Base-by-base conservation (phyloP, 2,888 invertebrate genomes). In the Melangyna quadrimaculata region DNA sequence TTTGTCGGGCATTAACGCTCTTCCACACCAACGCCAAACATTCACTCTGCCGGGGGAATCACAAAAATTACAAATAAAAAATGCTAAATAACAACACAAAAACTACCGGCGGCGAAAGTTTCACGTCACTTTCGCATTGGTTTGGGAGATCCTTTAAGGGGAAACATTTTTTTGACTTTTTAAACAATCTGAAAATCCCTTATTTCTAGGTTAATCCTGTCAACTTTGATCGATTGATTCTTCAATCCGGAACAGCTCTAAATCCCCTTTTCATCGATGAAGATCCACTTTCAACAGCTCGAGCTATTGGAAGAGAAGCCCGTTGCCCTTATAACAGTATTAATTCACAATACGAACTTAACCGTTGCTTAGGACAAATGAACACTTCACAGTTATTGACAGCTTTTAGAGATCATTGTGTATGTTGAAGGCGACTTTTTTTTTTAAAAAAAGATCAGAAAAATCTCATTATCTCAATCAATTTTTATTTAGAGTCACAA, bases 191-290 rank as follows among this genome's bases (percentile, higher is more conserved):
- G n/a, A n/a, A n/a, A n/a, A n/a, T n/a, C n/a, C n/a, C n/a, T 19
- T 29, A 3, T 51, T 65, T 55, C 9, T 29, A 87, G 87, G 71
- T 87, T 1, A 74, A 59, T 0, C 59, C 78, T 9, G 17, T 63
- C 8, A 67, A 94, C 27, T 94, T 94, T 87, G 92, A 93, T 71
- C 90, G 92, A 78, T 91, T 93, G 8, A 94, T 94, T 67, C 89
- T 93, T 7, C 93, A 94, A 88, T 94, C 94, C 61, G 94, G 94
- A 5, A 93, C 93, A 2, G 92, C 93, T 0, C 83, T 93, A 8
- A 93, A 93, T 88, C 92, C 93, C 2, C 94, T 93, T 90, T 92
- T 93, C 1, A 89, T 93, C 37, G 93, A 94, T 86, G 89, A 90
- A 14, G 88, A 91, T 51, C 93, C 93, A 0, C 87, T 91, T 0